These are phyloP conservation scores for Drosophila lini DNA, from an alignment of 1,140 invertebrate species.

Conservation along the genomic window DNA sequence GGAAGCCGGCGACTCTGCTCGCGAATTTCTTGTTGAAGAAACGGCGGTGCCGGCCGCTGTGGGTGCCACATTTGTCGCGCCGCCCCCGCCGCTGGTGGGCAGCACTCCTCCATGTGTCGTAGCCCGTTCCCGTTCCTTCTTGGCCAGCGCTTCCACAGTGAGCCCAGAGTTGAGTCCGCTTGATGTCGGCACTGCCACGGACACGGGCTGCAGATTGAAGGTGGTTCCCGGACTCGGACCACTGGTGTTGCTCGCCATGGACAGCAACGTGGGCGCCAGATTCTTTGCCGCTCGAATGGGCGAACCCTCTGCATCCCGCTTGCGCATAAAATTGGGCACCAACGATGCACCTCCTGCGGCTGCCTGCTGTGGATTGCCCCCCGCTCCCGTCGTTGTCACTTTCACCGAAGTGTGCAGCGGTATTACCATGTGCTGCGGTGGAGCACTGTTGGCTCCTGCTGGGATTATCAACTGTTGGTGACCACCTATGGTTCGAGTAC, in stretches of 20 bases:
- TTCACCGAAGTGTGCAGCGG: slow-evolving; percentile 81
- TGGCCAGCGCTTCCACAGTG: slow-evolving; percentile 74
- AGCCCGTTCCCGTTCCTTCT: slow-evolving; percentile 65
- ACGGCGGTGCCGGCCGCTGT: neutral
- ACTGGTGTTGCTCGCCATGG: slow-evolving; percentile 77
- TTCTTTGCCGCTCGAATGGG: slow-evolving; percentile 88
- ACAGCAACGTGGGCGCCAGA: slow-evolving; percentile 86
- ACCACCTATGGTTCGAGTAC: slow-evolving; percentile 67
- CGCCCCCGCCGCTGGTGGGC: slow-evolving; percentile 50
- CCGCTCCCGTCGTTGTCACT: slow-evolving; percentile 68
- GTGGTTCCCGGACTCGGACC: slow-evolving; percentile 51
- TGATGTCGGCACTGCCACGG: slow-evolving; percentile 76
- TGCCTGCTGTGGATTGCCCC: slow-evolving; percentile 34
- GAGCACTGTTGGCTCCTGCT: slow-evolving; percentile 28
- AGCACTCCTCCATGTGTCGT: neutral
- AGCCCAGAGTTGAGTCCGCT: slow-evolving; percentile 39
- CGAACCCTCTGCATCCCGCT: slow-evolving; percentile 85
- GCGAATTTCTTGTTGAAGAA: slow-evolving; percentile 79
- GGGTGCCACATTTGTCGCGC: slow-evolving; percentile 55
- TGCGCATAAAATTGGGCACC: slow-evolving; percentile 77
- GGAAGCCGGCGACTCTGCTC: slow-evolving; percentile 77
- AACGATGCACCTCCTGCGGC: slow-evolving; percentile 27
- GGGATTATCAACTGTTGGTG: slow-evolving; percentile 75
- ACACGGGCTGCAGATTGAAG: slow-evolving; percentile 65
- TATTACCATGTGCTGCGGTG: slow-evolving; percentile 79